Base-by-base conservation (phyloP, 2,888 invertebrate species). In the Nomada fabriciana region DNA sequence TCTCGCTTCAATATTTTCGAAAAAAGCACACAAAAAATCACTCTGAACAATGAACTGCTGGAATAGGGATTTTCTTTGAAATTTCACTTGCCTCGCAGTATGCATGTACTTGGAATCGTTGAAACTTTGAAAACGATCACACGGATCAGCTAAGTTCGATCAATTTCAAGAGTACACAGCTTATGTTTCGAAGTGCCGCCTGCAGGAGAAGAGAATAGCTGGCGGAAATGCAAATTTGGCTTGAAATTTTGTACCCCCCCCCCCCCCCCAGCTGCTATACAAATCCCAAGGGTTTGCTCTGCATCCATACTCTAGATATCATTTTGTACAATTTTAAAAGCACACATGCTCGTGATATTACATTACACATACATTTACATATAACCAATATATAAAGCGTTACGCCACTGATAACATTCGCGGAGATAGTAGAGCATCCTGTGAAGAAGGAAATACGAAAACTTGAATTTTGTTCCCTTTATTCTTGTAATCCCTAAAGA, bases 151-250 rank as follows among this genome's bases (percentile, higher is more conserved):
- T n/a, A 64, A 60, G 36, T 60, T 42, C 50, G 59, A 74, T 60
- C 74, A 68, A 75, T 75, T 75, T 75, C 60, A 53, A 75, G 42
- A 36, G 42, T 52, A 60, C 50, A 68, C 67, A 75, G 74, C 60
- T 75, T 52, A 60, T 43, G 59, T 53, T 68, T 75, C 52, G 59
- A 36, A 67, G 74, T n/a, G 11, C 18, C 15, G 23, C 13, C 52
- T 23, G 13, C 52, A 59, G 4, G 42, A 50, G 23, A 60, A 60
- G 29, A 67, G 29, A 47, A 23, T 65, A 75, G 59, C 50, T 60
- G 59, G 42, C 1, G 52, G 60, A 60, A 67, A 67, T 67, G 74
- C 74, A 75, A 75, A 75, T 68, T 53, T 52, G 42, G 42, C 60
- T 52, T 42, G 11, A 13, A 52, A 67, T 52, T 75, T 50, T 52